These are phyloP conservation scores for Colletes latitarsis DNA, from an alignment of 1,140 invertebrate species.

Conservation along the genomic window DNA sequence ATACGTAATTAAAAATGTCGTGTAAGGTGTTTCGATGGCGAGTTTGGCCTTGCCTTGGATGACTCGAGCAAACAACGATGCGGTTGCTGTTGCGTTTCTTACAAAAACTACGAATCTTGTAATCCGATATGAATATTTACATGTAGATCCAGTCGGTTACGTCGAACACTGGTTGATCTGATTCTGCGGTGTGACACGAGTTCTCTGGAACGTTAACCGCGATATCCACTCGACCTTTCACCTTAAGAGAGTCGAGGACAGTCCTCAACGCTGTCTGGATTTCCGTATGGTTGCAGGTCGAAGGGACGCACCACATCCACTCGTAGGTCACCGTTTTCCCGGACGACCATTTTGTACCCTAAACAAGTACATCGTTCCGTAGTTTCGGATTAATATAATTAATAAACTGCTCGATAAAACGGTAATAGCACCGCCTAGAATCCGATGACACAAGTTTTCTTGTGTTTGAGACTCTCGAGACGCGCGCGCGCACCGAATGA, in stretches of 20 bases:
- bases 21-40: too few relatives aligned
- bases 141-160: constrained; percentile 68
- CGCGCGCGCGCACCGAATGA: too few relatives aligned
- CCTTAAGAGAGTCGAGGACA: constrained; percentile 65
- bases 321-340: constrained; percentile 63
- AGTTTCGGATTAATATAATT: too few relatives aligned
- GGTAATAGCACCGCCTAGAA: too few relatives aligned
- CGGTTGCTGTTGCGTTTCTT: background rate
- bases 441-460: too few relatives aligned
- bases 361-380: background rate
- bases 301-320: constrained; percentile 74
- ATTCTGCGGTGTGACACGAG: constrained; percentile 63
- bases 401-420: too few relatives aligned
- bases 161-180: constrained; percentile 49
- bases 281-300: constrained; percentile 67
- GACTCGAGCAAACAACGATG: background rate
- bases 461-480: too few relatives aligned
- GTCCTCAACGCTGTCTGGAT: constrained; percentile 61
- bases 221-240: constrained; percentile 67
- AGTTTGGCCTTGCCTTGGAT: constrained; percentile 20
- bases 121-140: constrained; percentile 53
- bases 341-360: constrained; percentile 57
- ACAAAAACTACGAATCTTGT: background rate
- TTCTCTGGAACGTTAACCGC: constrained; percentile 56
- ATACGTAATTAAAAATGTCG: too few relatives aligned